Conservation (phyloP, 2,113 vertebrate genomes). For the Marmota flaviventris region DNA sequence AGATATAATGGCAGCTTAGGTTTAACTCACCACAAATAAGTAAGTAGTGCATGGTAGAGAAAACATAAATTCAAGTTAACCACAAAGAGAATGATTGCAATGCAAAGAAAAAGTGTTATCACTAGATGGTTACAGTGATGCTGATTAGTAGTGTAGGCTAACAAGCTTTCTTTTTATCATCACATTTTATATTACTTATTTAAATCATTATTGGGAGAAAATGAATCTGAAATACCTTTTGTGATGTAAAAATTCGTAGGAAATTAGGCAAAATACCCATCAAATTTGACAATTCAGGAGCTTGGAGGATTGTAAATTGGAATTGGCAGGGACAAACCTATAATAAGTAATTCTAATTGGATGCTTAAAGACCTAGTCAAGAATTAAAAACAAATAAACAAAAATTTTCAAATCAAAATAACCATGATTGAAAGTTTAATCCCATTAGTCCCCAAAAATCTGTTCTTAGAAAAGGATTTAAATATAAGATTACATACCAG, state of each 20-base stretch:
- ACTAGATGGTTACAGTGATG: neutral
- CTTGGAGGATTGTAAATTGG: neutral
- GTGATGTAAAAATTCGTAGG: neutral
- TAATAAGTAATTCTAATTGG: neutral
- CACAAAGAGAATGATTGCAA: neutral
- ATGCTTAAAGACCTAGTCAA: slow-evolving; percentile 3
- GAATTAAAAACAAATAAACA: slow-evolving; percentile 2
- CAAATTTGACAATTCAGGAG: neutral
- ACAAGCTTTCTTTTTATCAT: neutral
- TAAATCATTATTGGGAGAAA: slow-evolving; percentile 16
- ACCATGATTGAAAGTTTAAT: neutral
- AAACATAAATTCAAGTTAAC: neutral
- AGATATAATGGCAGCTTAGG: neutral
- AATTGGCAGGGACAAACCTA: neutral
- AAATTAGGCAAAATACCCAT: slow-evolving; percentile 14
- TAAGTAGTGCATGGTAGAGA: neutral
- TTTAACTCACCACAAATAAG: neutral
- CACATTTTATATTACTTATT: slow-evolving; percentile 10
- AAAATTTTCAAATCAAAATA: neutral
- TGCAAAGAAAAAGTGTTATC: neutral
- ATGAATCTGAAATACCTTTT: neutral
- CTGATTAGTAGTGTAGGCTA: neutral
- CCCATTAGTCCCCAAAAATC: neutral
- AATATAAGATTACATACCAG: slow-evolving; percentile 17
- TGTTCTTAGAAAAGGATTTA: slow-evolving; percentile 30